phyloP scores from a whole-genome alignment of 2,797 vertebrate species.

The Taenioides sp. region DNA sequence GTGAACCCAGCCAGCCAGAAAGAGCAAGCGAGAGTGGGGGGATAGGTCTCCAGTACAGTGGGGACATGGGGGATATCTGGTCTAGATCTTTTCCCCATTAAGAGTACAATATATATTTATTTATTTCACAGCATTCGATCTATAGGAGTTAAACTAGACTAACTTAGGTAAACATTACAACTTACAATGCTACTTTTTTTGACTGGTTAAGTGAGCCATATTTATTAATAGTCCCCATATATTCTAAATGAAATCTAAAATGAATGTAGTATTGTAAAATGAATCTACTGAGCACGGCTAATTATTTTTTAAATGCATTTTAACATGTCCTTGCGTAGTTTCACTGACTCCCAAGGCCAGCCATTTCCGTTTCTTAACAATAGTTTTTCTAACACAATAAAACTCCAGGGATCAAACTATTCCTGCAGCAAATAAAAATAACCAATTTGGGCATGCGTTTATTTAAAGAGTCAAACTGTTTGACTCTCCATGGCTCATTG shows the following conservation, averaged over 20 bases:
- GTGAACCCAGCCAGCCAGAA: slow-evolving; percentile 70
- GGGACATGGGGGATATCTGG: neutral
- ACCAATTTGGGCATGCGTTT: slow-evolving; percentile 37
- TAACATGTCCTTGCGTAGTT: slow-evolving; percentile 8
- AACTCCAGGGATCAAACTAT: slow-evolving; percentile 51
- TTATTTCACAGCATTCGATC: neutral
- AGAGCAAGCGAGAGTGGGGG: slow-evolving; percentile 23
- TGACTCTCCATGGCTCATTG: slow-evolving; percentile 33
- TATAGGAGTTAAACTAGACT: neutral
- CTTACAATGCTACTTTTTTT: too few relatives aligned
- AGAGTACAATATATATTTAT: neutral
- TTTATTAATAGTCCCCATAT: neutral
- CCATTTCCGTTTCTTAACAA: slow-evolving; percentile 43
- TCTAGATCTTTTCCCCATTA: neutral
- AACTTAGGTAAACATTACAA: too few relatives aligned
- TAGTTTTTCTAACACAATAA: slow-evolving; percentile 56
- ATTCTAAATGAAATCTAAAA: neutral
- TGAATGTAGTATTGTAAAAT: slow-evolving; percentile 16
- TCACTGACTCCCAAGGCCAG: slow-evolving; percentile 11
- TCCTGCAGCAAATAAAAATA: slow-evolving; percentile 56
- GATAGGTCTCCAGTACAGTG: slow-evolving; percentile 9
- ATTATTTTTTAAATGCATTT: neutral
- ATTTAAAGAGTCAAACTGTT: slow-evolving; percentile 37
- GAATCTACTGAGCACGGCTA: slow-evolving; percentile 11
- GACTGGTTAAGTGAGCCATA: neutral